phyloP scores from a whole-genome alignment of 2,113 vertebrate species.

The Ammodytes dubius region DNA sequence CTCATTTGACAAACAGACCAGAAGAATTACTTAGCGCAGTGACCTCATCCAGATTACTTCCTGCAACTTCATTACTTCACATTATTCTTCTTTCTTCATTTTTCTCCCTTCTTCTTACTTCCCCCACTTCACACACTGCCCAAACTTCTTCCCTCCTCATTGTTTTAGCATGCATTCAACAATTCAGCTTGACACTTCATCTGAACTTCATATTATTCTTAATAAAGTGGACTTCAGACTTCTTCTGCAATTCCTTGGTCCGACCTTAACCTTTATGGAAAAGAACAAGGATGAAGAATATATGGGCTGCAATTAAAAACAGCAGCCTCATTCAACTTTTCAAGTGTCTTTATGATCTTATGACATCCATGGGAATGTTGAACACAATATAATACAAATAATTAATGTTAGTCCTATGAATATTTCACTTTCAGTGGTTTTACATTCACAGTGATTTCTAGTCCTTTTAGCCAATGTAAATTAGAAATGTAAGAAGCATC shows the following conservation, averaged over 20 bases:
- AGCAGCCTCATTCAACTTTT: slow-evolving; percentile 72
- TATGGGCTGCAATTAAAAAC: slow-evolving; percentile 89
- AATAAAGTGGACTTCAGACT: slow-evolving; percentile 98
- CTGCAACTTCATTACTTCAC: slow-evolving; percentile 90
- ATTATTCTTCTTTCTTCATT: slow-evolving; percentile 99
- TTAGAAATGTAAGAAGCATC: background rate
- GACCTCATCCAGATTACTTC: slow-evolving; percentile 99
- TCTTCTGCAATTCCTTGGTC: slow-evolving; percentile 99
- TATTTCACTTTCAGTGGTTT: slow-evolving; percentile 65
- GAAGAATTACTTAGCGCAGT: slow-evolving; percentile 97
- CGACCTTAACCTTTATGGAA: slow-evolving; percentile 99
- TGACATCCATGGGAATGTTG: slow-evolving; percentile 63
- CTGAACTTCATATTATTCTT: slow-evolving; percentile 98
- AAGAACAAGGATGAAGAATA: slow-evolving; percentile 99
- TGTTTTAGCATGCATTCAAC: slow-evolving; percentile 99
- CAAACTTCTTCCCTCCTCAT: slow-evolving; percentile 96
- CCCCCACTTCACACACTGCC: slow-evolving; percentile 97
- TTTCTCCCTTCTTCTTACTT: slow-evolving; percentile 99
- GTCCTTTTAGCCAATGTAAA: background rate
- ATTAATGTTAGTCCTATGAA: slow-evolving; percentile 13
- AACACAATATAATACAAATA: slow-evolving; percentile 38
- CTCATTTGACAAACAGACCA: slow-evolving; percentile 97
- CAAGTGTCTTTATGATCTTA: slow-evolving; percentile 58
- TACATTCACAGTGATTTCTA: slow-evolving; percentile 3
- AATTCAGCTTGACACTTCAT: slow-evolving; percentile 97